phyloP scores from a whole-genome alignment of 2,113 vertebrate species.

The Cisticola juncidis region DNA sequence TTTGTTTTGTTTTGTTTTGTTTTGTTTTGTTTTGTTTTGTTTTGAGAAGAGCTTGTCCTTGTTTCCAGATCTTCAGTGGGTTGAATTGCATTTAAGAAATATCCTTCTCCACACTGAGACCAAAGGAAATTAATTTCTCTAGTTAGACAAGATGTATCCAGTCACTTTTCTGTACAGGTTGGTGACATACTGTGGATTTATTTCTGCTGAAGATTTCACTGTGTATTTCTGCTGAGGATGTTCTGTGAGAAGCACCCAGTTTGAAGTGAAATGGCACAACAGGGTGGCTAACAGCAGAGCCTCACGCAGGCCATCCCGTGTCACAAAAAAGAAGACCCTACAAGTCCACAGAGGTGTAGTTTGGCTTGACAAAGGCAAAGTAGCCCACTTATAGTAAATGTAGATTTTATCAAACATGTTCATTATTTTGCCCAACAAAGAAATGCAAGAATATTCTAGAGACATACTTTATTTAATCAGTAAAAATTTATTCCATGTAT shows the following conservation, averaged over 20 bases:
- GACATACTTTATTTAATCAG: neutral
- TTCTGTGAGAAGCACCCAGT: neutral
- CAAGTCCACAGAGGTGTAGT: neutral
- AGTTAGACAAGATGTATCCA: neutral
- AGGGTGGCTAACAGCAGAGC: neutral
- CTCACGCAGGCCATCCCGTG: fast-evolving
- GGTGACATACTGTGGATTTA: fast-evolving
- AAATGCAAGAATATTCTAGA: neutral
- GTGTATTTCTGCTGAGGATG: neutral
- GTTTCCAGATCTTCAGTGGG: neutral
- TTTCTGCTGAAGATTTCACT: neutral
- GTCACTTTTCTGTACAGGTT: neutral
- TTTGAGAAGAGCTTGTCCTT: neutral
- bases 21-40: too few species aligned
- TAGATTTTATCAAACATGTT: neutral
- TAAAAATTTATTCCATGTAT: neutral
- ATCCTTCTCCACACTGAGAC: neutral
- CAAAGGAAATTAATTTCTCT: neutral
- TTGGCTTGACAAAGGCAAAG: neutral
- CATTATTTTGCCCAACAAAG: neutral
- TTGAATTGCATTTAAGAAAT: neutral
- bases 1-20: too few species aligned
- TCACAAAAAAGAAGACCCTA: neutral
- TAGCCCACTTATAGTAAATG: neutral
- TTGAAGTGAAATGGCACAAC: neutral